phyloP scores from a whole-genome alignment of 2,888 invertebrate genomes.

The Megalurothrips usitatus region DNA sequence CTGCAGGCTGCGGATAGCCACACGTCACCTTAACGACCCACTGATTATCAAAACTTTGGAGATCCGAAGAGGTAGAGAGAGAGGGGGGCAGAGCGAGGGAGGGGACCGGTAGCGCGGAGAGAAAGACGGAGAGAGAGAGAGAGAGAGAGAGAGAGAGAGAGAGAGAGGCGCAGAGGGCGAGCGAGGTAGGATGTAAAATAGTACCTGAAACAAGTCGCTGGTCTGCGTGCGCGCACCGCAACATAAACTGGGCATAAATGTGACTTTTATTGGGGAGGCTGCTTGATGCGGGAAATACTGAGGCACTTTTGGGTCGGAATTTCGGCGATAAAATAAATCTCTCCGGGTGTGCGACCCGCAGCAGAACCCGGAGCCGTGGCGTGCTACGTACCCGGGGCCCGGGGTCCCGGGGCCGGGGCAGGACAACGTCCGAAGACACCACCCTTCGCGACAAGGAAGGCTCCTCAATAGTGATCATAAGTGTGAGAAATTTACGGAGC shows the following conservation, averaged over 20 bases:
- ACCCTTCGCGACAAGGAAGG: no score
- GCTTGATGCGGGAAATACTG: slow-evolving; percentile 14
- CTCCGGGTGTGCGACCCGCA: neutral
- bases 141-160: slow-evolving; percentile 34
- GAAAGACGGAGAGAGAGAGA: slow-evolving; percentile 19
- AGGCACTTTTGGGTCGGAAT: slow-evolving; percentile 22
- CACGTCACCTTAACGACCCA: no score
- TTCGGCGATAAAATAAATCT: slow-evolving; percentile 9
- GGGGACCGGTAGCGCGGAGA: neutral
- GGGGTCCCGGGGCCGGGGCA: no score
- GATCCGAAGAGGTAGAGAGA: slow-evolving; percentile 6
- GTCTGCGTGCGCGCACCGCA: neutral
- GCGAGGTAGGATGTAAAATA: slow-evolving; percentile 33
- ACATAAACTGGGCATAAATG: slow-evolving; percentile 20
- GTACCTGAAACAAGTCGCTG: neutral
- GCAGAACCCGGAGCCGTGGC: neutral
- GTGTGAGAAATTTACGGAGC: no score
- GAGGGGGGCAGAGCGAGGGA: slow-evolving; percentile 9
- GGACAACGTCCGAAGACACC: no score
- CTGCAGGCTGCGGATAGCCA: no score
- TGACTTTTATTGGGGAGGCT: slow-evolving; percentile 11
- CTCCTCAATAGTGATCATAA: no score
- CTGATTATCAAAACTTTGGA: neutral
- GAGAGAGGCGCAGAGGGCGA: slow-evolving; percentile 36
- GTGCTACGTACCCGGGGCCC: no score